phyloP scores from a whole-genome alignment of 2,797 vertebrate species.

The Sphenopsis melanotis region DNA sequence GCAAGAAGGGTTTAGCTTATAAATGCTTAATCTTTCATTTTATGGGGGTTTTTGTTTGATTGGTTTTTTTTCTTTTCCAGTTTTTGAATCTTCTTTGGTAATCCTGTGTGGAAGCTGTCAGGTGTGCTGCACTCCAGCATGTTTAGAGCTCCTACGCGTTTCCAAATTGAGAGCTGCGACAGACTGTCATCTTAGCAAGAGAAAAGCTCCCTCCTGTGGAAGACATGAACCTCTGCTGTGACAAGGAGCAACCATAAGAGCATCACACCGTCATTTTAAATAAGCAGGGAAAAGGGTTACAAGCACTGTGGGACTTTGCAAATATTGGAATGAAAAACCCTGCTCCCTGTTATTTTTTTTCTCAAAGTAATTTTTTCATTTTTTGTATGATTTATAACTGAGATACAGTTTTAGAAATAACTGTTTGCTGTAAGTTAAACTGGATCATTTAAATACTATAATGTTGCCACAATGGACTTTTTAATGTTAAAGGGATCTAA shows the following conservation, averaged over 20 bases:
- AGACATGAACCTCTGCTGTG: neutral
- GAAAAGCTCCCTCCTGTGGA: constrained; percentile 56
- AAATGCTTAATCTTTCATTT: neutral
- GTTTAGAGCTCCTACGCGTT: constrained; percentile 11
- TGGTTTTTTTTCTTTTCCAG: neutral
- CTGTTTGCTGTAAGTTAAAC: neutral
- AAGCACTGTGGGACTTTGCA: neutral
- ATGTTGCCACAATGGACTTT: neutral
- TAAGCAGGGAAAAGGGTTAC: neutral
- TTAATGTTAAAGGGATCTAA: neutral
- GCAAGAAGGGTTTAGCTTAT: neutral
- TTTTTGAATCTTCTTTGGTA: neutral
- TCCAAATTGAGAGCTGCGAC: neutral
- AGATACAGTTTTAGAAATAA: neutral
- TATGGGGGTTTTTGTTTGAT: neutral
- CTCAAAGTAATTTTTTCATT: neutral
- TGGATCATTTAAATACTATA: neutral
- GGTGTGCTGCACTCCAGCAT: neutral
- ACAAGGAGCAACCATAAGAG: neutral
- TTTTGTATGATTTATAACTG: neutral
- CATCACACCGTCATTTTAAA: neutral
- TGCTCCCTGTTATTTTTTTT: neutral
- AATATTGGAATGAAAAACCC: neutral
- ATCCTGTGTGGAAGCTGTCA: neutral
- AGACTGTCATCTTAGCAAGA: neutral